Conservation (phyloP, 2,113 vertebrate species). For the Cricetomys ansorgei region DNA sequence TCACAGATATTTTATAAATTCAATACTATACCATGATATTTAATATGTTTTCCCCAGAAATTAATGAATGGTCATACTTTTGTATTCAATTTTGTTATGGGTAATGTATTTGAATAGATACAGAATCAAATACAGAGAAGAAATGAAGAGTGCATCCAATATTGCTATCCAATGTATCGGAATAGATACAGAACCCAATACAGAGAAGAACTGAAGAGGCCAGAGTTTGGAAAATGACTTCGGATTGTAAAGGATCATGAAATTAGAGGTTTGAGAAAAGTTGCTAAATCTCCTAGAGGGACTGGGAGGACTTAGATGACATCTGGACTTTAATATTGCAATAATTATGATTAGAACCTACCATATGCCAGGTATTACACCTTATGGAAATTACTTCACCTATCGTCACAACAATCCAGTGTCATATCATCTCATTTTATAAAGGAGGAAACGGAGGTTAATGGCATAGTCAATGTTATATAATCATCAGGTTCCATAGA, state of each 20-base stretch:
- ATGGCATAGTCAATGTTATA: neutral
- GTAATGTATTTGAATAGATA: neutral
- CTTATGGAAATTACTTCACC: slow-evolving; percentile 61
- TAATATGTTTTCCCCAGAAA: slow-evolving; percentile 21
- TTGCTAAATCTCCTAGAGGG: slow-evolving; percentile 61
- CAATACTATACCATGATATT: neutral
- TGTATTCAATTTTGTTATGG: neutral
- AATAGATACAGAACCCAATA: slow-evolving; percentile 18
- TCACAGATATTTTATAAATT: slow-evolving; percentile 15
- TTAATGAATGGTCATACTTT: slow-evolving; percentile 7
- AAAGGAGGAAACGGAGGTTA: slow-evolving; percentile 38
- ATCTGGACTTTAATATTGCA: slow-evolving; percentile 71
- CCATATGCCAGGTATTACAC: slow-evolving; percentile 55
- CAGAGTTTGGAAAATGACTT: slow-evolving; percentile 41
- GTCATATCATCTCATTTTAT: neutral
- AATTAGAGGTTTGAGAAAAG: slow-evolving; percentile 44
- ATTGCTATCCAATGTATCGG: neutral
- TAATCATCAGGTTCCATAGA: neutral
- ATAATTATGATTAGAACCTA: slow-evolving; percentile 67
- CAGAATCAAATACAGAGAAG: slow-evolving; percentile 19
- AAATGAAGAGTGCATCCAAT: neutral
- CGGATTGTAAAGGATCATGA: slow-evolving; percentile 15
- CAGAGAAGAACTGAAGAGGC: neutral
- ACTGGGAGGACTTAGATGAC: slow-evolving; percentile 33
- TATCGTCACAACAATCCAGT: slow-evolving; percentile 39